These are phyloP conservation scores for Coturnix japonica DNA, from an alignment of 2,113 vertebrate genomes.

Conservation along the genomic window DNA sequence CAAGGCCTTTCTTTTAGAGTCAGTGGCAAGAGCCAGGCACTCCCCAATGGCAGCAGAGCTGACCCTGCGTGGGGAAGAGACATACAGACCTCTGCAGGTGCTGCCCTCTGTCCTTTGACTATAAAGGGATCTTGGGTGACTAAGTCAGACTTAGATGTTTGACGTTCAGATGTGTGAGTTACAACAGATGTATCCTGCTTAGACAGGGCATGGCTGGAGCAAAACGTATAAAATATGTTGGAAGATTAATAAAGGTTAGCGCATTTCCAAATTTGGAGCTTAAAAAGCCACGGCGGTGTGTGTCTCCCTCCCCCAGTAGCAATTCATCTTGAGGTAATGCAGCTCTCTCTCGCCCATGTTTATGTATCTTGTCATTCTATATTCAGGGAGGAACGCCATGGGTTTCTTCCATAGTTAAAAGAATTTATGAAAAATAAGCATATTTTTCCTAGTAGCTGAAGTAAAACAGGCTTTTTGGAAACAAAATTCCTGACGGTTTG, in stretches of 20 bases:
- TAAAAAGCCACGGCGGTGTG: neutral
- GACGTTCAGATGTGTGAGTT: neutral
- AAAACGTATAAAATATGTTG: neutral
- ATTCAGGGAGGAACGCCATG: neutral
- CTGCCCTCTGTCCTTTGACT: neutral
- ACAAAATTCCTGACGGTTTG: neutral
- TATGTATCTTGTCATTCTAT: neutral
- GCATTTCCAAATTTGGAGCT: slow-evolving; percentile 19
- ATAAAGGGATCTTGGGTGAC: neutral
- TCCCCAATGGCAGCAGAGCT: neutral
- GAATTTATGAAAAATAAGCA: neutral
- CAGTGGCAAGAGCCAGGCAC: neutral
- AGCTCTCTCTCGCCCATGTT: neutral
- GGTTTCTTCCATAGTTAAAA: neutral
- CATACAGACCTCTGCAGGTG: neutral
- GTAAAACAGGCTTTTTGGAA: neutral
- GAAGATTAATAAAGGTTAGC: slow-evolving; percentile 4
- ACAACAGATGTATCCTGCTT: neutral
- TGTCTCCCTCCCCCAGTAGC: neutral
- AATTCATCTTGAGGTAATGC: neutral
- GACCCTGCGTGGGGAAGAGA: fast-evolving
- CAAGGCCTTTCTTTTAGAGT: fast-evolving
- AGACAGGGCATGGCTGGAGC: neutral
- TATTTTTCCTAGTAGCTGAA: neutral
- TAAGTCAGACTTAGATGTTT: neutral